phyloP scores from a whole-genome alignment of 2,113 vertebrate species.

The Circaetus cinerascens region DNA sequence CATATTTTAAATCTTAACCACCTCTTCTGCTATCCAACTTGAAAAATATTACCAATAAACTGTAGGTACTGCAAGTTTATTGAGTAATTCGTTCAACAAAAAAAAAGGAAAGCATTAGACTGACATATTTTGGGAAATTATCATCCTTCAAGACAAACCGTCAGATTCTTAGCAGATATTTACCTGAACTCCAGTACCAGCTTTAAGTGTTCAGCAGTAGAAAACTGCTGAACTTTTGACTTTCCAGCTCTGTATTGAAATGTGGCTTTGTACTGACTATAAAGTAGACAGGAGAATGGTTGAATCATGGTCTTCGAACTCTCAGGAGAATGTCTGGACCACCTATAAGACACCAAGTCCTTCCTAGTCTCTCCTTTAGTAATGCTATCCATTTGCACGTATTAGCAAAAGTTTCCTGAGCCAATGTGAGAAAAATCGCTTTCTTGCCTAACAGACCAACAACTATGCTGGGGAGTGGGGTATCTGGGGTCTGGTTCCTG shows the following conservation, averaged over 20 bases:
- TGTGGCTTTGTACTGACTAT: not conserved
- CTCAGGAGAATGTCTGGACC: not conserved
- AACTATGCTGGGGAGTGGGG: not conserved
- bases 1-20: not conserved
- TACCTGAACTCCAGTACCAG: not conserved
- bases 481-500: not conserved
- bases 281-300: not conserved
- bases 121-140: not conserved
- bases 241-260: not conserved
- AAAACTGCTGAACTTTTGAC: not conserved
- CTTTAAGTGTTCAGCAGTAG: not conserved
- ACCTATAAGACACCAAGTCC: not conserved
- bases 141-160: not conserved
- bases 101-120: not conserved
- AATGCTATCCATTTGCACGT: not conserved
- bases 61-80: not conserved
- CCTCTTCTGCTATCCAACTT: not conserved
- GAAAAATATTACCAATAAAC: not conserved
- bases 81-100: not conserved
- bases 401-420: not conserved
- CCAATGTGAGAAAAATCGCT: not conserved
- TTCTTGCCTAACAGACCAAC: not conserved
- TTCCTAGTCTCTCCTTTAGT: not conserved
- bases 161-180: not conserved
- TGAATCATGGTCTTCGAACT: not conserved